Base-by-base conservation (phyloP, 2,888 invertebrate species). In the Pinctada fucata region DNA sequence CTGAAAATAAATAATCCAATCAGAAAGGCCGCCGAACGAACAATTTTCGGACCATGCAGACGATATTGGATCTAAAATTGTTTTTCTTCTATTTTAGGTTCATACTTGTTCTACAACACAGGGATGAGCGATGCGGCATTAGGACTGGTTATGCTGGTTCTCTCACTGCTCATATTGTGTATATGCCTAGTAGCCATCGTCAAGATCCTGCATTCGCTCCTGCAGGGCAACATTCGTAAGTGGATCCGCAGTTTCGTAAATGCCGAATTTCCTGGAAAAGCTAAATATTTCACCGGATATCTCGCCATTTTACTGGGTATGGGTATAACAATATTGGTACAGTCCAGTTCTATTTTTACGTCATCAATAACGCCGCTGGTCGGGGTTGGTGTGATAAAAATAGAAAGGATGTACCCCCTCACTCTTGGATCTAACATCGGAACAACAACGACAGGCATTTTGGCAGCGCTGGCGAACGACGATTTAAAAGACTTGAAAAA, bases 341-440 rank as follows among this genome's bases (percentile, higher is more conserved):
- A 91, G 79, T 90, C 89, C 72, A 89, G 88, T 79, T 89, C 90
- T 51, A 89, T 91, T n/a, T 90, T 91, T 76, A 89, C 90, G 2
- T 90, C 90, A 2, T 87, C 90, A 4, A 78, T 91, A 68, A 91
- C 91, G 1, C 91, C 91, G 5, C 81, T 91, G 45, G 91, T 90
- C 1, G 91, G 91, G 1, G 83, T 91, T 2, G 90, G 90, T 1
- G 86, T 90, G 64, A 84, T 91, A 10, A 85, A 85, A 13, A 5
- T 91, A 0, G 90, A 90, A 45, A 83, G 91, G 50, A 89, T 91
- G 88, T 91, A 90, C 79, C 90, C 91, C 0, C 82, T 91, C 72
- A 88, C 89, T 6, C 83, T 91, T 31, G 90, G 91, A 2, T 85
- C 90, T 49, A 91, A 91, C 83, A 88, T 91, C 47, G 91, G 91